Conservation (phyloP, 2,113 vertebrate species). For the Athene cunicularia region DNA sequence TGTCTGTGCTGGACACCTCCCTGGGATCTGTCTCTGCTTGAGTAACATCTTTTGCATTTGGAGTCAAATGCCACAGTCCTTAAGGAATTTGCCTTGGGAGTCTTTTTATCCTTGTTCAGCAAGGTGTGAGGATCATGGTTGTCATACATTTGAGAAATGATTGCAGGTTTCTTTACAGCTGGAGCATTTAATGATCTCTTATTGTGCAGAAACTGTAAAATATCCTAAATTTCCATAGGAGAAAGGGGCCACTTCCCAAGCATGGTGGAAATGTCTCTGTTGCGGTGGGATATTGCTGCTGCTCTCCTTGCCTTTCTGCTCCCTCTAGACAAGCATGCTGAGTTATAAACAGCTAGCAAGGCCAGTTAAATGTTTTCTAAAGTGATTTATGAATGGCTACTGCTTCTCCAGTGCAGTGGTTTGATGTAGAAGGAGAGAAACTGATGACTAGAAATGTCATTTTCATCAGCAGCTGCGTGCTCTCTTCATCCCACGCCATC, state of each 20-base stretch:
- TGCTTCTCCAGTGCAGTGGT: background rate
- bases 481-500: background rate
- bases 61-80: background rate
- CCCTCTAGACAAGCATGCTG: background rate
- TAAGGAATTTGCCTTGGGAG: background rate
- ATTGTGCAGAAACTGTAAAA: background rate
- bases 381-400: background rate
- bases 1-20: background rate
- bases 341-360: background rate
- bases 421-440: background rate
- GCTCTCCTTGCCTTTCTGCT: background rate
- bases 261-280: background rate
- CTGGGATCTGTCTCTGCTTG: background rate
- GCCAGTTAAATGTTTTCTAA: background rate
- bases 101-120: background rate
- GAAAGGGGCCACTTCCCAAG: background rate
- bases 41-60: background rate
- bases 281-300: background rate
- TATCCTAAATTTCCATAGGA: background rate
- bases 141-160: background rate
- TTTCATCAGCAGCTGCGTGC: background rate
- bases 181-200: background rate
- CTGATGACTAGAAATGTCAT: fast-evolving
- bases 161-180: background rate
- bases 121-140: background rate